These are phyloP conservation scores for Parapsyche elsis DNA, from an alignment of 1,140 invertebrate genomes.

Conservation along the genomic window DNA sequence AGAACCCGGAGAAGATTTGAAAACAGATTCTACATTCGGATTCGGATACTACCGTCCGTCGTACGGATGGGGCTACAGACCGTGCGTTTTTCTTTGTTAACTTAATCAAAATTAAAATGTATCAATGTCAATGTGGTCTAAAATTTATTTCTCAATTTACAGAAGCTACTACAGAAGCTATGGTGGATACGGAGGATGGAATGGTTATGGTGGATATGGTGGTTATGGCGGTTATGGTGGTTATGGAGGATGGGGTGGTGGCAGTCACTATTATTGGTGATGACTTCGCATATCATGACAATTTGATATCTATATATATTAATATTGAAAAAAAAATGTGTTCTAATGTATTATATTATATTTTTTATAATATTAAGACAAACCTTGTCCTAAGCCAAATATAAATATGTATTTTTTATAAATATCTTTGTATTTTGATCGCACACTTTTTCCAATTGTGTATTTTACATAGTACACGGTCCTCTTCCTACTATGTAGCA, in stretches of 20 bases:
- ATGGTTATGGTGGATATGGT: constrained; percentile 1
- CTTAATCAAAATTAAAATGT: neutral
- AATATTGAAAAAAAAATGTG: too few species aligned
- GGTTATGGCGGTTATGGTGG: constrained; percentile 9
- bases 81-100: neutral
- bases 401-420: too few species aligned
- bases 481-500: too few species aligned
- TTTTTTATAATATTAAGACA: too few species aligned
- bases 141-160: neutral
- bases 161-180: neutral
- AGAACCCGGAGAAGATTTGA: constrained; percentile 17
- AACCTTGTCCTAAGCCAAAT: too few species aligned
- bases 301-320: too few species aligned
- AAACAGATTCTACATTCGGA: constrained; percentile 30
- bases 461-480: too few species aligned
- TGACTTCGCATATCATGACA: neutral
- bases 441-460: too few species aligned
- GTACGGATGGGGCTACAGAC: neutral
- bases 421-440: too few species aligned
- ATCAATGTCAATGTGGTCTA: neutral
- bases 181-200: constrained; percentile 14
- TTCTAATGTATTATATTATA: too few species aligned
- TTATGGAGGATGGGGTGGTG: neutral
- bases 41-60: constrained; percentile 6
- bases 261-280: constrained; percentile 6